These are phyloP conservation scores for Platycheirus rosarum DNA, from an alignment of 2,888 invertebrate genomes.

Conservation along the genomic window DNA sequence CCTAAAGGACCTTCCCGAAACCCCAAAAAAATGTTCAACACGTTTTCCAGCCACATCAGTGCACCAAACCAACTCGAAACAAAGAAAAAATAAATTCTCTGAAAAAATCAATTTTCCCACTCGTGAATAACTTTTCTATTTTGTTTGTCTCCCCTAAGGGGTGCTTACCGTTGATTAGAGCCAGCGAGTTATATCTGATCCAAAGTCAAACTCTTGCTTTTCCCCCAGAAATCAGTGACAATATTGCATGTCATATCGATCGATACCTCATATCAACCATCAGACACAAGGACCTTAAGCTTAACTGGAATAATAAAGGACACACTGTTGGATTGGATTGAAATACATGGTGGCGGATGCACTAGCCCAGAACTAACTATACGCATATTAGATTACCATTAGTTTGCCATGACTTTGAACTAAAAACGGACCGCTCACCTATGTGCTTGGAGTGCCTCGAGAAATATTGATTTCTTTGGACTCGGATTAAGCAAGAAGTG, in stretches of 20 bases:
- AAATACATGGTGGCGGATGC: not conserved
- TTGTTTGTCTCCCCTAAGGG: not conserved
- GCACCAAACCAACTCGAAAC: too few relatives aligned
- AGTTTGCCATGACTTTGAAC: slow-evolving; percentile 30
- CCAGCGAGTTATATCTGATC: not conserved
- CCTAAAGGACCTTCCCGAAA: not conserved
- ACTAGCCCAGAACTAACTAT: not conserved
- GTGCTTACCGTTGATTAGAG: slow-evolving; percentile 25
- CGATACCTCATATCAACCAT: slow-evolving; percentile 27
- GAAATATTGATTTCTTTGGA: slow-evolving; percentile 14
- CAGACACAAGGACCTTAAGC: slow-evolving; percentile 29
- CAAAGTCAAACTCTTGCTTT: not conserved
- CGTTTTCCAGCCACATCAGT: too few relatives aligned
- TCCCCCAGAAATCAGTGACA: slow-evolving; percentile 1
- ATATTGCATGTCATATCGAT: slow-evolving; percentile 9
- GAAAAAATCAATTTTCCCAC: slow-evolving; percentile 28
- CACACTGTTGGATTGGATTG: not conserved
- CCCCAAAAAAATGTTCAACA: not conserved
- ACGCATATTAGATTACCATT: slow-evolving; percentile 20
- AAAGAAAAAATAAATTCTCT: not conserved
- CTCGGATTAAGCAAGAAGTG: not conserved
- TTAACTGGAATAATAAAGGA: slow-evolving; percentile 16
- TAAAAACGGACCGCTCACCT: not conserved
- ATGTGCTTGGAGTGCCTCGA: not conserved
- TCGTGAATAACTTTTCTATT: not conserved